Conservation (phyloP, 2,888 invertebrate species). For the Limnephilus rhombicus region DNA sequence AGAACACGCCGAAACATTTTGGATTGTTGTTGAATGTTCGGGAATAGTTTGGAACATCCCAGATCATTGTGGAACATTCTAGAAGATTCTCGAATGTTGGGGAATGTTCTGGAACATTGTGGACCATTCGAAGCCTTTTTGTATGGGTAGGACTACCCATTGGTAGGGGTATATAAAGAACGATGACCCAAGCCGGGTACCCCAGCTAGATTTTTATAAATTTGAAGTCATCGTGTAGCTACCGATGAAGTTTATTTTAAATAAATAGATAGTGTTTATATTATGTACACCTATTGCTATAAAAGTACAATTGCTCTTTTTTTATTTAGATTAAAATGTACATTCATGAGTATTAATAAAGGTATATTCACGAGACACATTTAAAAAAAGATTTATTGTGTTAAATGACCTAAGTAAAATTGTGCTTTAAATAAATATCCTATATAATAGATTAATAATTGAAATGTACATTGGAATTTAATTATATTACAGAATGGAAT, state of each 20-base stretch:
- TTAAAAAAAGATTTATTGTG: not conserved
- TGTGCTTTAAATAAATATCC: not conserved
- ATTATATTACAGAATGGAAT: not conserved
- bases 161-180: too few species aligned
- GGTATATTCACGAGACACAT: not conserved
- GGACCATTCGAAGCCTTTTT: too few species aligned
- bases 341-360: too few species aligned
- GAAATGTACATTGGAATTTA: not conserved
- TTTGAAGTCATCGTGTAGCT: not conserved
- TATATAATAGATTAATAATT: not conserved
- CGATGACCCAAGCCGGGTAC: too few species aligned
- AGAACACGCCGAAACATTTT: too few species aligned
- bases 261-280: not conserved
- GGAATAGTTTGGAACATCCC: too few species aligned
- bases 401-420: not conserved
- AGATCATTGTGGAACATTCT: too few species aligned
- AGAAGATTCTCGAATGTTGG: too few species aligned
- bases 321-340: not conserved
- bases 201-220: not conserved
- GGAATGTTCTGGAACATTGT: too few species aligned
- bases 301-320: not conserved
- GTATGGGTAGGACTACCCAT: too few species aligned
- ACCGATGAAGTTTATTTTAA: not conserved
- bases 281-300: not conserved
- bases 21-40: too few species aligned